Evolutionary conservation across 92 coral and sea anemone genomes (phyloP), one percentile per base, ranked within the genome.

Genomic region (Siderastrea siderea): DNA sequence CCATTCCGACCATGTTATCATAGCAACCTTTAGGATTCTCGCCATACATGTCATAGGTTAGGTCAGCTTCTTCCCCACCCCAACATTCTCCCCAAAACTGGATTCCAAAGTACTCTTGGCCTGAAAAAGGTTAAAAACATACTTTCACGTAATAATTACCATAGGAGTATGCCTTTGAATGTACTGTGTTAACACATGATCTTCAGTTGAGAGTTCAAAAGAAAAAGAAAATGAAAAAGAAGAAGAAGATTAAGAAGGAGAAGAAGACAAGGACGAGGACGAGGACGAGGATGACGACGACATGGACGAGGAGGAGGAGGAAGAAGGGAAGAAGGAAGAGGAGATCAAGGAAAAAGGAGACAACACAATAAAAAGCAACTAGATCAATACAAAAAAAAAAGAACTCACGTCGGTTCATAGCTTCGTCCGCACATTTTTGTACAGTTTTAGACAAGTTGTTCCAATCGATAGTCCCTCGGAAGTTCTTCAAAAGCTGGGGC

Each of bases 381-480:
- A 38, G 26, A 26, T 44, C 5, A 67, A 9, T 38, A 26, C 26
- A 48, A n/a, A 17, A 5, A 6, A 17, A 11, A n/a, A 4, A 6
- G 17, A 8, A 46, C 85, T 81, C 7, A 81, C 85, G 66, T 44
- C 7, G 57, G 66, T 54, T 81, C 85, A 81, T 68, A 54, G 85
- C 85, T 68, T 68, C 85, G 3, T 81, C 77, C 4, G 85, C 76
- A 78, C 99, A 96, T 4, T 84, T 81, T 46, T 61, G 48, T 38
- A 96, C 87, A 8, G 95, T 91, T 66, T 84, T 85, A 1, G 71
- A 75, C 95, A 96, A 88, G 83, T 96, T 84, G 62, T 60, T 89
- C 99, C 99, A 96, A 78, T 96, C 91, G 26, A 95, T 96, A 8
- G 69, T 19, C 3, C 74, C 50, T n/a, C 98, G 95, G 46, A 96